These are phyloP conservation scores for Papilio dardanus DNA, from an alignment of 1,140 invertebrate genomes.

Conservation along the genomic window DNA sequence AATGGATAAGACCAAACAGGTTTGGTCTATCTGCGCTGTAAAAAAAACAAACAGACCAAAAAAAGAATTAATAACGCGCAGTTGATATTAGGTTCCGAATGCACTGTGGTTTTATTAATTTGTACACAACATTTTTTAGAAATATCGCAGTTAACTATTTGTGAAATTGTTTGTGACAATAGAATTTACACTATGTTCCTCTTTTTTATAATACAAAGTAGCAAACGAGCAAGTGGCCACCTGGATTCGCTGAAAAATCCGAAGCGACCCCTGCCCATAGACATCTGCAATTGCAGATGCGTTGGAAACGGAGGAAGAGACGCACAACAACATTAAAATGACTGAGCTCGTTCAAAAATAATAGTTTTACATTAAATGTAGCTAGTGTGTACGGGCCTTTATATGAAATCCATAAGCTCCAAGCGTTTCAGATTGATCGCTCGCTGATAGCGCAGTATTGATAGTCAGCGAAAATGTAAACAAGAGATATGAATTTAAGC, in stretches of 20 bases:
- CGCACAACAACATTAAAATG: too few relatives aligned
- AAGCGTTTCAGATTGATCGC: constrained; percentile 3
- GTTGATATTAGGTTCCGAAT: not conserved
- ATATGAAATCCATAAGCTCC: constrained; percentile 4
- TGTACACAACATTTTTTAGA: too few relatives aligned
- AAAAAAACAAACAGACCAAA: constrained; percentile 16
- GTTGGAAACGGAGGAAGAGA: too few relatives aligned
- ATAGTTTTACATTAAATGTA: not conserved
- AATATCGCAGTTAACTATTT: too few relatives aligned
- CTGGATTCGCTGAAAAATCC: too few relatives aligned
- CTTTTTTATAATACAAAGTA: too few relatives aligned
- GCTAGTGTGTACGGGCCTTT: not conserved
- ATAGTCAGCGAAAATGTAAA: constrained; percentile 14
- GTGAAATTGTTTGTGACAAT: too few relatives aligned
- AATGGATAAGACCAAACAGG: constrained; percentile 10
- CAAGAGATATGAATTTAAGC: not conserved
- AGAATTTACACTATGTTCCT: too few relatives aligned
- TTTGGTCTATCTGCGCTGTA: not conserved
- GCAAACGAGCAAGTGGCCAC: too few relatives aligned
- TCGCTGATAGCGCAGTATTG: constrained; percentile 1
- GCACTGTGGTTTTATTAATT: not conserved
- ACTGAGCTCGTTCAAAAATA: not conserved
- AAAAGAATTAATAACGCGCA: constrained; percentile 20
- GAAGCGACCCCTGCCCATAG: too few relatives aligned
- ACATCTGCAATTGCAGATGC: too few relatives aligned